These are phyloP conservation scores for Eriocheir sinensis DNA, from an alignment of 1,140 invertebrate species.

Conservation along the genomic window DNA sequence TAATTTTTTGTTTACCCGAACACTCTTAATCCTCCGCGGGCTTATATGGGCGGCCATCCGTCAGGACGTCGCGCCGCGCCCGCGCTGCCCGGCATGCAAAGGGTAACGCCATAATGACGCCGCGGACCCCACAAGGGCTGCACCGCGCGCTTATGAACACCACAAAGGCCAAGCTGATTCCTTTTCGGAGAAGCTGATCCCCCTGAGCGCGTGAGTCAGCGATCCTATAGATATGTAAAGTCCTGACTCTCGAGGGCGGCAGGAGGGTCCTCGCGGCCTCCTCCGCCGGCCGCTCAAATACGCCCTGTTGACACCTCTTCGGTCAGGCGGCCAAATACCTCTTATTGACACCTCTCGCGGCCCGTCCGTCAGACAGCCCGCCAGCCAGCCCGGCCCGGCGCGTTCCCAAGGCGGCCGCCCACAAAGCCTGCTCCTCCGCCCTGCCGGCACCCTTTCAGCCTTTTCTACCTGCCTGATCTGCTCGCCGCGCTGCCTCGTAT, in stretches of 20 bases:
- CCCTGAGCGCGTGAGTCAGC: conserved; percentile 55
- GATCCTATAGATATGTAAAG: conserved; percentile 60
- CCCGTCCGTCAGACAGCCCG: conserved; percentile 34
- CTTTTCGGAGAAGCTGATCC: conserved; percentile 48
- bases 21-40: neutral
- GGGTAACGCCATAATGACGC: neutral
- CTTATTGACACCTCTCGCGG: conserved; percentile 57
- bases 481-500: neutral
- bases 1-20: neutral
- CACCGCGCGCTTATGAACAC: neutral
- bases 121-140: conserved; percentile 9
- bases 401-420: conserved; percentile 17
- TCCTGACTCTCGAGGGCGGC: neutral
- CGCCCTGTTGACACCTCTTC: conserved; percentile 55
- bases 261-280: conserved; percentile 30
- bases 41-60: neutral
- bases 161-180: conserved; percentile 50
- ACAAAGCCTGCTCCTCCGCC: neutral
- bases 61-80: neutral
- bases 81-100: neutral
- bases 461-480: neutral
- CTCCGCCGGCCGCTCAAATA: conserved; percentile 51
- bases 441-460: neutral
- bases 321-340: conserved; percentile 61
- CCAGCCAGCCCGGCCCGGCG: neutral